phyloP scores from a whole-genome alignment of 2,888 invertebrate genomes.

The Polyommatus icarus region DNA sequence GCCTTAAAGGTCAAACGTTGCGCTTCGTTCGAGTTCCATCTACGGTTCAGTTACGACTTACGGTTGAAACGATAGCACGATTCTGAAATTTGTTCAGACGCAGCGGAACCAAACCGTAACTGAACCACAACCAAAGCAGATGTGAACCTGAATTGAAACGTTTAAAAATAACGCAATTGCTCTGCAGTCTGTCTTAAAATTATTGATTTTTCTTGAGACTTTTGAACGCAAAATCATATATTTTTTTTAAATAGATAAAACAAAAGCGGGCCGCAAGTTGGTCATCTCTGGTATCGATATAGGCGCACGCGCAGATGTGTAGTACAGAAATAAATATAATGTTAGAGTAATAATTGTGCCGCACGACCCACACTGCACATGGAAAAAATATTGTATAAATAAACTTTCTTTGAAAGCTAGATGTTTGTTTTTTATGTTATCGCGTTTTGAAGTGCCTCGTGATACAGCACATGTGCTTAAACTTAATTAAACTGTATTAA shows the following conservation, averaged over 20 bases:
- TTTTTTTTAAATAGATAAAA: not conserved
- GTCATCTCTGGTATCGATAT: slow-evolving; percentile 45
- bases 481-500: not conserved
- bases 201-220: no score
- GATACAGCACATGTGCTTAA: not conserved
- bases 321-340: slow-evolving; percentile 75
- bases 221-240: not conserved
- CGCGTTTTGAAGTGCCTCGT: slow-evolving; percentile 30
- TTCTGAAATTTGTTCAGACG: no score
- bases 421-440: slow-evolving; percentile 45
- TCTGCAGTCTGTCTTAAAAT: no score
- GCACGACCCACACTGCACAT: slow-evolving; percentile 60
- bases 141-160: no score
- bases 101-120: no score
- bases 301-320: slow-evolving; percentile 68
- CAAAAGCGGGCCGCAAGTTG: slow-evolving; percentile 49
- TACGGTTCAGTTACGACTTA: no score
- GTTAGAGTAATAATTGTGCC: slow-evolving; percentile 76
- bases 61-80: no score
- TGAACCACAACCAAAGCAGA: no score
- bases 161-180: no score
- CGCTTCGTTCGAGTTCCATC: no score
- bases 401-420: slow-evolving; percentile 69
- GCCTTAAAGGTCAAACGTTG: no score
- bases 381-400: slow-evolving; percentile 67